phyloP scores from a whole-genome alignment of 2,888 invertebrate species.

The Lydus trimaculatus region DNA sequence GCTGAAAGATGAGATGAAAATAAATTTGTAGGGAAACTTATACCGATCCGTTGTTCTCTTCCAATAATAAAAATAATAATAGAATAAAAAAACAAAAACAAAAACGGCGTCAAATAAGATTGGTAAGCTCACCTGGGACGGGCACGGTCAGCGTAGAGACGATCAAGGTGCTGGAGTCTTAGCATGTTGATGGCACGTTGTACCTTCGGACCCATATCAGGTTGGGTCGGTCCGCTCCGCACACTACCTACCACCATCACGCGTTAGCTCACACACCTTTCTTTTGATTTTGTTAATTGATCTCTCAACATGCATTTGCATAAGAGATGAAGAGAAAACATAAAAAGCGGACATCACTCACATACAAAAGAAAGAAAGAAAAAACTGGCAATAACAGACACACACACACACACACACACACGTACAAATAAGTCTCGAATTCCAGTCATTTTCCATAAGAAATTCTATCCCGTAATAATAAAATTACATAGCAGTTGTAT shows the following conservation, averaged over 20 bases:
- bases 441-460: neutral
- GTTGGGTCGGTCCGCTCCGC: conserved; percentile 54
- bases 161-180: conserved; percentile 58
- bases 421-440: neutral
- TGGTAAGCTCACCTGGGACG: conserved; percentile 59
- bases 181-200: conserved; percentile 60
- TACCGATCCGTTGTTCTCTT: too few relatives aligned
- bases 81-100: too few relatives aligned
- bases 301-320: neutral
- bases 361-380: too few relatives aligned
- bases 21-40: too few relatives aligned
- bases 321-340: neutral
- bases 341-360: too few relatives aligned
- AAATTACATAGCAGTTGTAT: too few relatives aligned
- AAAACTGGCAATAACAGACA: too few relatives aligned
- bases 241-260: conserved; percentile 60
- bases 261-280: conserved; percentile 47
- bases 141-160: conserved; percentile 57
- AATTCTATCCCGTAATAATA: too few relatives aligned
- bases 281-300: neutral
- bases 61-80: too few relatives aligned
- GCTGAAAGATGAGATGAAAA: too few relatives aligned
- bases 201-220: conserved; percentile 53
- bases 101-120: too few relatives aligned
- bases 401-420: too few relatives aligned